Evolutionary conservation across 2,797 vertebrate species (phyloP), one percentile per base, ranked within the genome.

Genomic region (Sebastolobus altivelis): DNA sequence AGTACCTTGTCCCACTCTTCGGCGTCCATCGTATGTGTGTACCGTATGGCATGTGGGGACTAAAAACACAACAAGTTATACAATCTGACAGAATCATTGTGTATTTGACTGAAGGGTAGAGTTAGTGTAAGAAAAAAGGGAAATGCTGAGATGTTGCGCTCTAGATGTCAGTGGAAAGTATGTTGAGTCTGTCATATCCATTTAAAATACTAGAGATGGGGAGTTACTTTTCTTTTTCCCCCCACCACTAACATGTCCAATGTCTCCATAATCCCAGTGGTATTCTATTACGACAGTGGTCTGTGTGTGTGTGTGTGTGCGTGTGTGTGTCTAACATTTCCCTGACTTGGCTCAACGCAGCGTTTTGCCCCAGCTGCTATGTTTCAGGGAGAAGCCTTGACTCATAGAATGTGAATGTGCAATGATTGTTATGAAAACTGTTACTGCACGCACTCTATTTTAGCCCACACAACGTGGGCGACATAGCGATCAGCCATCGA

Each of bases 21-120:
- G 95, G 91, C 74, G 94, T 95, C 94, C 95, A 96, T 94, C 95
- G 88, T 90, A 95, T 94, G 85, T 95, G 94, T 90, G 93, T 91
- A 86, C 94, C 94, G 91, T 94, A 94, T 29, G 92, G 93, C 92
- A 93, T 95, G 93, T 93, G 91, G 92, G 91, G 93, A 92, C 95
- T 96, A 95, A 90, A 95, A 95, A 94, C 93, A 95, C 91, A 95
- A 93, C 76, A 92, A 66, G 91, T 94, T 92, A 94, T 87, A 92
- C 82, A 93, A 72, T 55, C 89, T 83, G 84, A 84, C 86, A 92
- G 59, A 87, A 88, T 49, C 75, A 85, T 46, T 56, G 33, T 70
- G 71, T 61, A 82, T 87, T 75, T 83, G 62, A 71, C 62, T 81
- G 58, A 80, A 75, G 20, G 49, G 18, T 71, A 27, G 67, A 46